phyloP scores from a whole-genome alignment of 1,140 invertebrate species.

The Dinothrombium tinctorium region DNA sequence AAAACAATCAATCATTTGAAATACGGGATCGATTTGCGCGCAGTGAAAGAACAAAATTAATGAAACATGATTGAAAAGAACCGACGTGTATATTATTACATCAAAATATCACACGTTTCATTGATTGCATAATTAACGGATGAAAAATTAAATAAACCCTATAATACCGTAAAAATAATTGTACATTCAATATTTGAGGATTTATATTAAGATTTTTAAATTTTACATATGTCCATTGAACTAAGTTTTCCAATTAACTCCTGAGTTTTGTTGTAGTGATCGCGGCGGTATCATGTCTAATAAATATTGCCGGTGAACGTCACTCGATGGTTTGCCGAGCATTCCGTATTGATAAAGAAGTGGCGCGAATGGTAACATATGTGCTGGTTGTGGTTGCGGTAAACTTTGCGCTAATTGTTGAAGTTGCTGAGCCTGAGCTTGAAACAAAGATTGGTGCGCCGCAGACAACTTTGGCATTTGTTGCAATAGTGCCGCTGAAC shows the following conservation, averaged over 20 bases:
- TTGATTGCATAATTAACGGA: too few relatives aligned
- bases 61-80: too few relatives aligned
- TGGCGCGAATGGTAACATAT: conserved; percentile 14
- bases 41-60: too few relatives aligned
- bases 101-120: too few relatives aligned
- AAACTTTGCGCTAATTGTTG: conserved; percentile 19
- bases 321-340: conserved; percentile 25
- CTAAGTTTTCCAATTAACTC: conserved; percentile 20
- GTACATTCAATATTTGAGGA: too few relatives aligned
- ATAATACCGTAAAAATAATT: too few relatives aligned
- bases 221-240: too few relatives aligned
- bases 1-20: too few relatives aligned
- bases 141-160: too few relatives aligned
- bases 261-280: conserved; percentile 18
- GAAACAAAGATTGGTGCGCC: conserved; percentile 18
- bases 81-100: too few relatives aligned
- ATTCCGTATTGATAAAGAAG: conserved; percentile 14
- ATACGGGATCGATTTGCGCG: too few relatives aligned
- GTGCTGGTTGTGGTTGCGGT: conserved; percentile 14
- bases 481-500: conserved; percentile 18
- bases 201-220: too few relatives aligned
- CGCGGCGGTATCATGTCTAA: conserved; percentile 67
- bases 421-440: conserved; percentile 22
- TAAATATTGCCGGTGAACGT: conserved; percentile 80
- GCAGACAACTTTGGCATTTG: conserved; percentile 14